phyloP scores from a whole-genome alignment of 53 echinoderm and acorn worm genomes.

The Hippasteria phrygiana region DNA sequence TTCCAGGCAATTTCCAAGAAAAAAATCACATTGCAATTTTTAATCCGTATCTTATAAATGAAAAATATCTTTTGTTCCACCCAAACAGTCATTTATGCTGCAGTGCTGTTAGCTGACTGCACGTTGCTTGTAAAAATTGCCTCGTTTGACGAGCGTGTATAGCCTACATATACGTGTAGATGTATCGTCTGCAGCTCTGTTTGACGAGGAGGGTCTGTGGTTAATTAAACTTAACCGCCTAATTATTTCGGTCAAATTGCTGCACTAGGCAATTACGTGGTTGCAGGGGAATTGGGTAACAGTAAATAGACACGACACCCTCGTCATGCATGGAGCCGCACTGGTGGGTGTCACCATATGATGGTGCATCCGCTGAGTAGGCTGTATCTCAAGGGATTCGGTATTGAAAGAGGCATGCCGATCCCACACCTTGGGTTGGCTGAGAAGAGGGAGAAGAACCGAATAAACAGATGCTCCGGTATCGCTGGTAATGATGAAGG shows the following conservation, averaged over 20 bases:
- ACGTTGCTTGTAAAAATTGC: too few relatives aligned
- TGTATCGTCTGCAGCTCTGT: not conserved
- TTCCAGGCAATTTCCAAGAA: too few relatives aligned
- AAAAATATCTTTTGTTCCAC: too few relatives aligned
- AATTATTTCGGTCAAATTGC: conserved; percentile 11
- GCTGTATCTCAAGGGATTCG: not conserved
- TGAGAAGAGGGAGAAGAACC: too few relatives aligned
- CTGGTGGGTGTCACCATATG: not conserved
- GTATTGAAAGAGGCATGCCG: not conserved
- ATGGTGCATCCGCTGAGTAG: not conserved
- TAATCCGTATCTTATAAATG: too few relatives aligned
- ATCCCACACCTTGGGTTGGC: not conserved
- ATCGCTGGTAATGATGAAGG: too few relatives aligned
- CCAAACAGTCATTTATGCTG: too few relatives aligned
- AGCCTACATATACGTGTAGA: too few relatives aligned
- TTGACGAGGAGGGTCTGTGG: not conserved
- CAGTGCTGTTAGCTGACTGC: too few relatives aligned
- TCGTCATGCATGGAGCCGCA: not conserved
- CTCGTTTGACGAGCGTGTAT: too few relatives aligned
- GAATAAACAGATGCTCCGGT: too few relatives aligned
- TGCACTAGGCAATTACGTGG: not conserved
- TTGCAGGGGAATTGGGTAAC: not conserved
- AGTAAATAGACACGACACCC: conserved; percentile 17
- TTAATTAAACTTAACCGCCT: conserved; percentile 33
- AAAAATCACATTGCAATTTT: too few relatives aligned